Conservation (phyloP, 2,113 vertebrate genomes). For the Coptodon bakossiorum region DNA sequence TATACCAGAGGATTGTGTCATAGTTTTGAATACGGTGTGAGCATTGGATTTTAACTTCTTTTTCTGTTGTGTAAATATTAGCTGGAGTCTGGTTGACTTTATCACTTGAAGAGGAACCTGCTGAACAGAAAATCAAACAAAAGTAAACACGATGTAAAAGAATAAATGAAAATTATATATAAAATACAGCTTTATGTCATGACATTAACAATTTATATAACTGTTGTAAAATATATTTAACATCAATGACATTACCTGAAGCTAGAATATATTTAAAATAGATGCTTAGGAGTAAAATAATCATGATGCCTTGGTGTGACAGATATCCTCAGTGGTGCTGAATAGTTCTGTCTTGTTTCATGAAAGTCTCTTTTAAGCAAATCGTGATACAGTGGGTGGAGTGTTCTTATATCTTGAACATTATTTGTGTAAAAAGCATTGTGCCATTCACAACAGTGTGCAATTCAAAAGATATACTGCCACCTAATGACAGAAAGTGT, state of each 20-base stretch:
- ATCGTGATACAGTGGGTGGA: neutral
- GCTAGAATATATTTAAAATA: neutral
- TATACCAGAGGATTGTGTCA: neutral
- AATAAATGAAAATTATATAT: neutral
- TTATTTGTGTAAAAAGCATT: neutral
- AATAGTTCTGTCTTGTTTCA: neutral
- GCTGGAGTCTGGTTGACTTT: neutral
- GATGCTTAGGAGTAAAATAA: neutral
- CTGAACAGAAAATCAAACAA: neutral
- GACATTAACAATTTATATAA: neutral
- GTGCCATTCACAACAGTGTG: neutral
- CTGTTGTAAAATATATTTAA: neutral
- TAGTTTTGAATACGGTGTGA: neutral
- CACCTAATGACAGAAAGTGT: neutral
- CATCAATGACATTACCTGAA: neutral
- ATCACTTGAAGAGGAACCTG: neutral
- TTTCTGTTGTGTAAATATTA: neutral
- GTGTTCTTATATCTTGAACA: rapidly evolving
- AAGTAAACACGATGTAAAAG: neutral
- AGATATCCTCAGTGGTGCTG: rapidly evolving
- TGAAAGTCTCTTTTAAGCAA: rapidly evolving
- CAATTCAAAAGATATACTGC: neutral
- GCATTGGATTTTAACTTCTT: neutral
- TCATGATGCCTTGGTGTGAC: neutral
- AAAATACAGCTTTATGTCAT: neutral